These are phyloP conservation scores for Myrmophylax atrothorax DNA, from an alignment of 2,113 vertebrate genomes.

Conservation along the genomic window DNA sequence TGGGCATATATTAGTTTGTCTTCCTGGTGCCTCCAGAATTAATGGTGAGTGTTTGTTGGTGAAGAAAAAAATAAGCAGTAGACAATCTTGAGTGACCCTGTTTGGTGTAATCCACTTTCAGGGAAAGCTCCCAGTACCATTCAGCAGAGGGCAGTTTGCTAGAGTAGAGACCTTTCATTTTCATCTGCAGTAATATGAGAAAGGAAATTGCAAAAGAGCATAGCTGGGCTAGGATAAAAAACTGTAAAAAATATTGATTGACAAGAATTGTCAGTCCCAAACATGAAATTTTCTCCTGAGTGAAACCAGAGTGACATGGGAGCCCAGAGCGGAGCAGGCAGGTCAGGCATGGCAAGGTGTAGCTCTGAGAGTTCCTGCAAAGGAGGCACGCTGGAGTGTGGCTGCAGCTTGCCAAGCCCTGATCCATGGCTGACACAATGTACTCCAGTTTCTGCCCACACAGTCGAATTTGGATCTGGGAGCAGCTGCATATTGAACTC, in stretches of 20 bases:
- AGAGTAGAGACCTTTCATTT: neutral
- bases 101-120: neutral
- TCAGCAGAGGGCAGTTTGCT: neutral
- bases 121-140: neutral
- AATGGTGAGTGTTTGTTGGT: neutral
- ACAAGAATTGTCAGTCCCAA: neutral
- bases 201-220: neutral
- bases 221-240: neutral
- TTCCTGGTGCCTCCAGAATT: neutral
- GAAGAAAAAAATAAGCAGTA: neutral
- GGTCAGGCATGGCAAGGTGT: neutral
- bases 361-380: neutral
- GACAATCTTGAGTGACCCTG: neutral
- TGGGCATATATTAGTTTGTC: neutral
- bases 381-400: neutral
- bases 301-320: fast-evolving
- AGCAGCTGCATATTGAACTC: neutral
- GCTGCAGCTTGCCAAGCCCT: neutral
- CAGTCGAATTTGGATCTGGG: neutral
- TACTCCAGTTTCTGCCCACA: neutral
- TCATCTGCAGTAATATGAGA: neutral
- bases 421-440: neutral
- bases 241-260: neutral
- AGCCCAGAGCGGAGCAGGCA: neutral
- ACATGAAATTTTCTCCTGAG: neutral